phyloP scores from a whole-genome alignment of 2,113 vertebrate genomes.

The Gobius niger region DNA sequence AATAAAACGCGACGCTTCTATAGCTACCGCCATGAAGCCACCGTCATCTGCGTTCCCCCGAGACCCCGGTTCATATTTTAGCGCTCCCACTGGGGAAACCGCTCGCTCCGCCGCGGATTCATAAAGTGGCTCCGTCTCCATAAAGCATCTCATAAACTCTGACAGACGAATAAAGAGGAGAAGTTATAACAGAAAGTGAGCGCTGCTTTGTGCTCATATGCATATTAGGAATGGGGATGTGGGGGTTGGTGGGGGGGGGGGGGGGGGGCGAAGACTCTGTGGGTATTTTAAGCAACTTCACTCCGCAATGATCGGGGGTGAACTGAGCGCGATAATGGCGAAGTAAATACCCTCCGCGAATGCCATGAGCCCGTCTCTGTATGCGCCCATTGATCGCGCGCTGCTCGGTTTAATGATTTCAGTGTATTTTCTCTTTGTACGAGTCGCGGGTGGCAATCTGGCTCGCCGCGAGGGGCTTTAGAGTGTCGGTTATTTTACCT shows the following conservation, averaged over 20 bases:
- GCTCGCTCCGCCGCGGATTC: conserved; percentile 25
- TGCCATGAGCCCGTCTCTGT: conserved; percentile 28
- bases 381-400: conserved; percentile 44
- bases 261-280: conserved; percentile 2
- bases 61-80: conserved; percentile 35
- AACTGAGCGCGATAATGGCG: conserved; percentile 15
- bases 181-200: conserved; percentile 5
- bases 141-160: conserved; percentile 17
- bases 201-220: conserved; percentile 6
- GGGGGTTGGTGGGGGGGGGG: no score
- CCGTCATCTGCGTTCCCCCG: conserved; percentile 39
- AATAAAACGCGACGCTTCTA: conserved; percentile 21
- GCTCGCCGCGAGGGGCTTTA: conserved; percentile 44
- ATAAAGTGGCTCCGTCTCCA: conserved; percentile 13
- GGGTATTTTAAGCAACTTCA: conserved; percentile 1
- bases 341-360: conserved; percentile 33
- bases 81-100: conserved; percentile 41
- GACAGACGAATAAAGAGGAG: conserved; percentile 10
- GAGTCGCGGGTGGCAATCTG: conserved; percentile 39
- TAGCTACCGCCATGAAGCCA: conserved; percentile 17
- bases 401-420: conserved; percentile 53
- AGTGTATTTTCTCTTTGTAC: conserved; percentile 35
- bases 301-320: conserved; percentile 7
- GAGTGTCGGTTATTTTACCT: conserved; percentile 53
- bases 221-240: conserved; percentile 1